Base-by-base conservation (phyloP, 2,113 vertebrate species). In the Apus apus region DNA sequence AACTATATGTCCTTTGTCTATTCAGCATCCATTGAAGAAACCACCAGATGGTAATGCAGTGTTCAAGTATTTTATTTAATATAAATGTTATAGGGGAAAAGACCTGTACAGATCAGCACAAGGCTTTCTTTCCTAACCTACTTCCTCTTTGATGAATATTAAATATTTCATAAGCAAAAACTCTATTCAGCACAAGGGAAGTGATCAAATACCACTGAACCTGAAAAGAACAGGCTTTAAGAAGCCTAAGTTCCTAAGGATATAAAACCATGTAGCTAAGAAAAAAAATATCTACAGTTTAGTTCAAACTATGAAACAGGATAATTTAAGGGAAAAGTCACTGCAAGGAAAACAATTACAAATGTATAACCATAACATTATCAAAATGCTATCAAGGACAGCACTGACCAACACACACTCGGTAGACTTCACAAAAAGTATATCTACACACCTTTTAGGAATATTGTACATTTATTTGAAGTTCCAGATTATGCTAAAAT, bases 1-100 rank as follows among this genome's bases (percentile, higher is more conserved):
- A 58, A 18, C 8, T 54, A 67, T 36, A 40, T 93, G 91, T 93
- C 64, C 21, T 67, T 70, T 94, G 70, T 95, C 82, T 96, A 60
- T 96, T 92, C 95, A 97, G 81, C 66, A 87, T 34, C 65, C 51
- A 85, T 78, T 46, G 50, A 50, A 61, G 84, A 94, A 96, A 43
- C 79, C 97, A 98, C 93, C 96, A 98, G 97, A 97, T 97, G 97
- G 97, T 97, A 98, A 64, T 96, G 67, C 73, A 97, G 96, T 85
- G 93, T 93, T 85, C 97, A 94, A 87, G 87, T 91, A 92, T 68
- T 97, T 91, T 82, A 80, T 65, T 94, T 74, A 77, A 84, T 20
- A 79, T 60, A 67, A 11, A n/a, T 65, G 25, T 94, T 89, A 90
- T 1, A 90, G 38, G 27, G 83, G 62, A 82, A 88, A 91, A 72